These are phyloP conservation scores for Drosophila miranda DNA, from an alignment of 1,140 invertebrate genomes.

Conservation along the genomic window DNA sequence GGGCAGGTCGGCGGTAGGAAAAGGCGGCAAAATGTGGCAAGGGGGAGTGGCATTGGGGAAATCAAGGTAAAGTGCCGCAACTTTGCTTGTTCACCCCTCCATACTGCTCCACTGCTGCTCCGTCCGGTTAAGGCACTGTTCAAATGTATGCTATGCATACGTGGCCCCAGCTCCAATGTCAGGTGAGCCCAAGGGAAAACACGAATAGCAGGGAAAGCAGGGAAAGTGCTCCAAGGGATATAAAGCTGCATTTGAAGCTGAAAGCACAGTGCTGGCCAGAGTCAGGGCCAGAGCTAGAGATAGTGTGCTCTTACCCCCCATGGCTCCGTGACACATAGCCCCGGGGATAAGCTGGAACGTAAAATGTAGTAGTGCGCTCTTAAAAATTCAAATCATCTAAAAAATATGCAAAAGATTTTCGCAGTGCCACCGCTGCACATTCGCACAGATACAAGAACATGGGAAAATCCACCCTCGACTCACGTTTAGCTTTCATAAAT, in stretches of 20 bases:
- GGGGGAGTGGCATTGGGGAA: conserved; percentile 53
- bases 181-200: conserved; percentile 28
- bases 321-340: conserved; percentile 64
- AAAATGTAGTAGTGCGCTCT: conserved; percentile 68
- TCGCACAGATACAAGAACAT: conserved; percentile 15
- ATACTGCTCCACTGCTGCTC: conserved; percentile 5
- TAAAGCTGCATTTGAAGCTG: conserved; percentile 11
- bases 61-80: conserved; percentile 67
- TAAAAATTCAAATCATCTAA: conserved; percentile 77
- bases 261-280: conserved; percentile 10
- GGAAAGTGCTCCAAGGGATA: conserved; percentile 28
- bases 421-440: conserved; percentile 12
- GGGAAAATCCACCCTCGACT: conserved; percentile 21
- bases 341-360: conserved; percentile 53
- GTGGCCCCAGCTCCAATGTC: conserved; percentile 29
- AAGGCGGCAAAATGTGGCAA: conserved; percentile 1
- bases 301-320: conserved; percentile 9
- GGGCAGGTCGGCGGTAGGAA: conserved; percentile 10
- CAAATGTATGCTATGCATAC: conserved; percentile 24
- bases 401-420: conserved; percentile 69
- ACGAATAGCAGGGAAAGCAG: conserved; percentile 14
- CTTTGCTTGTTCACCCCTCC: conserved; percentile 22
- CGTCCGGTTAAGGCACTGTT: conserved; percentile 3
- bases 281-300: not conserved
- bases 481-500: conserved; percentile 80